Base-by-base conservation (phyloP, 1,140 invertebrate species). In the Dreissena polymorpha region DNA sequence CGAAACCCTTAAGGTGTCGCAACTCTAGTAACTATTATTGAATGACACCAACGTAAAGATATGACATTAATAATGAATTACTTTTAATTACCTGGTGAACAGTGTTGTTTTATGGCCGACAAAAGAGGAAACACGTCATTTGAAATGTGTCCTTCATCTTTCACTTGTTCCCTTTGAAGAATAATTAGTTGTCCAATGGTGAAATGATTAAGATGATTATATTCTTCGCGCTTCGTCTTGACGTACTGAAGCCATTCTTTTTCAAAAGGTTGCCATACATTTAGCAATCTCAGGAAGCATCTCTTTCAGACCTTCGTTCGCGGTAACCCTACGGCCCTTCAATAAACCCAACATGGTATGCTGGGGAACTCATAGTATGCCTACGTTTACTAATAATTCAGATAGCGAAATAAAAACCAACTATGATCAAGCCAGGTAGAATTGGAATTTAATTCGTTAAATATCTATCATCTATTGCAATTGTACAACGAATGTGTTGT, bases 181-280 rank as follows among this genome's bases (percentile, higher is more conserved):
- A 60, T 60, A 18, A 60, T 23, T 6, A 60, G 57, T 60, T 60
- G 57, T 6, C 21, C 57, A 60, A 60, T 60, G 51, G 88, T 92
- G 84, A 86, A 91, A 72, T 85, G 84, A 65, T 92, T 92, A 65
- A 92, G 81, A 13, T 86, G 68, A n/a, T 69, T 74, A 73, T 86
- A 91, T 71, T 90, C 64, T 13, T 78, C 49, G 25, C 91, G 73
- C 69, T 88, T 88, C 3, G 83, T 23, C 25, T 84, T 81, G 12
- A 91, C 85, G 65, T 91, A 86, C 10, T 87, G 10, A 21, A 87
- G 14, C 91, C 91, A 92, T n/a, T 89, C 85, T 53, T 84, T 65
- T n/a, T 55, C 83, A 86, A 68, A 89, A 92, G 12, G 83, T 70
- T 53, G 91, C 88, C 82, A 92, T 78, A 70, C 91, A 89, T 25